Base-by-base conservation (phyloP, 1,140 invertebrate species). In the Platorchestia sp. region DNA sequence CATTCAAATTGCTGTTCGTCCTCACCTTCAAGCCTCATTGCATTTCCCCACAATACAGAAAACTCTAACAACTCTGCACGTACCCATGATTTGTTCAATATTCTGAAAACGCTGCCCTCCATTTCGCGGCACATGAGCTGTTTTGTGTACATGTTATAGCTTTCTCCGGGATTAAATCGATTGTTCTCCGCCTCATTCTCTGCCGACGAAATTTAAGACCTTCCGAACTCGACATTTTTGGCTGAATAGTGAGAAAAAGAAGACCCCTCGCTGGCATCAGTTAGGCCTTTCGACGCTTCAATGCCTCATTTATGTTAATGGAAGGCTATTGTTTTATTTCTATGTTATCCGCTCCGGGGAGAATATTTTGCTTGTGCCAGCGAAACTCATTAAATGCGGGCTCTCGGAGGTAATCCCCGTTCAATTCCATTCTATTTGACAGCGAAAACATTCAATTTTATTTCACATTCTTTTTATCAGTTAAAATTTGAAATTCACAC, bases 301-400 rank as follows among this genome's bases (percentile, higher is more conserved):
- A 89, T 89, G 87, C 87, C 87, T 89, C 87, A 44, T 89, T 89
- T 89, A 89, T 89, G 87, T 44, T 89, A 89, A 89, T 89, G 87
- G 43, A 89, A 89, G 87, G 59, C 59, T 75, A 75, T 75, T 75
- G 59, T 75, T 75, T 75, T 75, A 75, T 75, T 75, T 75, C 59
- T 75, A 75, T 75, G 59, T 75, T 75, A 75, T 36, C 59, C 59
- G 7, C 27, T 75, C 59, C 7, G 1, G 7, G 59, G 59, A 36
- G 59, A 75, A 75, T 75, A 75, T 75, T 75, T 75, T 22, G 10
- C 59, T 75, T 36, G 59, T 36, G 59, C 59, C 59, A 3, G 36
- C 59, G 59, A 75, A 75, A 75, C 7, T 75, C 59, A 22, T 7
- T 6, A 51, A 51, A 51, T 51, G 6, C 6, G 10, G 59, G 59